Percentiles rank a stretch among this genome's conserved stretches.
phyloP scores from a whole-genome alignment of 2,888 invertebrate species.

The Conchocele bisecta region DNA sequence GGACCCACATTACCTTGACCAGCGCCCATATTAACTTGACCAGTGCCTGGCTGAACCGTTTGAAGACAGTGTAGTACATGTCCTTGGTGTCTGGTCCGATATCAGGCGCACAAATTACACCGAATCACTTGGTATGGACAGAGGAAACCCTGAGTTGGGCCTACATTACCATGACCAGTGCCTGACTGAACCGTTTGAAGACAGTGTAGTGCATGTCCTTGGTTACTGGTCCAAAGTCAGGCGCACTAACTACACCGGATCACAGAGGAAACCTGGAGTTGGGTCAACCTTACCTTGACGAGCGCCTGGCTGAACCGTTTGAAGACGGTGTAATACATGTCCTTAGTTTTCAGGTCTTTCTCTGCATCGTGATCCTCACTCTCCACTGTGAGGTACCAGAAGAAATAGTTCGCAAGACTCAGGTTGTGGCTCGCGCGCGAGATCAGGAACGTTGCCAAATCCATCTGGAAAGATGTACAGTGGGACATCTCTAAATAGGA shows the following conservation, averaged over 20 bases:
- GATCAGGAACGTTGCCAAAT: conserved; percentile 95
- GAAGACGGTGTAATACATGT: conserved; percentile 96
- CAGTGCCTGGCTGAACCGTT: conserved; percentile 90
- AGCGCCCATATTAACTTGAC: conserved; percentile 85
- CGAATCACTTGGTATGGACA: too few relatives aligned
- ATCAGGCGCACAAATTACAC: too few relatives aligned
- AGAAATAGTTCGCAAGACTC: conserved; percentile 96
- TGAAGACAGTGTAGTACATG: conserved; percentile 95
- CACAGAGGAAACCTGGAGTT: too few relatives aligned
- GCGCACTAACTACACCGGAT: too few relatives aligned
- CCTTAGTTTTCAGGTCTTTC: conserved; percentile 89
- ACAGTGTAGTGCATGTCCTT: conserved; percentile 95
- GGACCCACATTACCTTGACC: conserved; percentile 72
- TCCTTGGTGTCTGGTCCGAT: too few relatives aligned
- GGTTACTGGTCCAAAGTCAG: too few relatives aligned
- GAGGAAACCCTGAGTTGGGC: background rate
- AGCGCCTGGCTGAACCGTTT: conserved; percentile 91
- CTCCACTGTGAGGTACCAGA: conserved; percentile 92
- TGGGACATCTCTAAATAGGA: too few relatives aligned
- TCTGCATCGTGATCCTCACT: conserved; percentile 90
- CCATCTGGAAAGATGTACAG: conserved; percentile 83
- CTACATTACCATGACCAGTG: conserved; percentile 80
- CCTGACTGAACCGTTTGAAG: conserved; percentile 93
- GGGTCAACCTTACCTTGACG: conserved; percentile 73
- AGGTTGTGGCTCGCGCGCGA: conserved; percentile 94